Conservation (phyloP, 64 coral and sea anemone species). For the Stichodactyla mertensii region DNA sequence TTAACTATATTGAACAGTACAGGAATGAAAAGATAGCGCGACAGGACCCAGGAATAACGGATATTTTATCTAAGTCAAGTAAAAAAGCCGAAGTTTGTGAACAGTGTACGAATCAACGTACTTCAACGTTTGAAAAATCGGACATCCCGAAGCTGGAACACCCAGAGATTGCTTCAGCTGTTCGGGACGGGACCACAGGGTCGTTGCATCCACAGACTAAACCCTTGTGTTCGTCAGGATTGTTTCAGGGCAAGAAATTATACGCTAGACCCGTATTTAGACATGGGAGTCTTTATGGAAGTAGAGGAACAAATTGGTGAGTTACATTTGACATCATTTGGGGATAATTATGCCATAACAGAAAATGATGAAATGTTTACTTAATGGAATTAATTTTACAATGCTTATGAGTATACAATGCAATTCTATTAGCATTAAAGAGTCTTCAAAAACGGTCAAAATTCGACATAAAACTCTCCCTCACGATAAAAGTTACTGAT, state of each 20-base stretch:
- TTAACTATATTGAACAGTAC: conserved; percentile 53
- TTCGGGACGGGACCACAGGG: too few relatives aligned
- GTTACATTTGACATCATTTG: not conserved
- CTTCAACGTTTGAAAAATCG: not conserved
- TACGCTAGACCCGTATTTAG: not conserved
- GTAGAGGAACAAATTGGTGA: not conserved
- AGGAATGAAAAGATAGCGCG: conserved; percentile 35
- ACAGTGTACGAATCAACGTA: not conserved
- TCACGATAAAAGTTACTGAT: not conserved
- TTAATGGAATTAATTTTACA: not conserved
- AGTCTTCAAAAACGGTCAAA: not conserved
- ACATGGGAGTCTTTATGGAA: not conserved
- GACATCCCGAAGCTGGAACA: not conserved
- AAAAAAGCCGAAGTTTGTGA: not conserved
- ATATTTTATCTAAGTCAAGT: conserved; percentile 1
- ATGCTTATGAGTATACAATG: not conserved
- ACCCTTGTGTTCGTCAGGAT: not conserved
- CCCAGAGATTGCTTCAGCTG: not conserved
- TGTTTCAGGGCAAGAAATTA: not conserved
- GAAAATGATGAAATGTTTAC: not conserved
- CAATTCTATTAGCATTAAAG: not conserved
- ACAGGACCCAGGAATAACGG: conserved; percentile 27
- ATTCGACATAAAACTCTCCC: not conserved
- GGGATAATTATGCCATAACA: not conserved
- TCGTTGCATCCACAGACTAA: too few relatives aligned